phyloP scores from a whole-genome alignment of 2,888 invertebrate genomes.

The Catonia carolina region DNA sequence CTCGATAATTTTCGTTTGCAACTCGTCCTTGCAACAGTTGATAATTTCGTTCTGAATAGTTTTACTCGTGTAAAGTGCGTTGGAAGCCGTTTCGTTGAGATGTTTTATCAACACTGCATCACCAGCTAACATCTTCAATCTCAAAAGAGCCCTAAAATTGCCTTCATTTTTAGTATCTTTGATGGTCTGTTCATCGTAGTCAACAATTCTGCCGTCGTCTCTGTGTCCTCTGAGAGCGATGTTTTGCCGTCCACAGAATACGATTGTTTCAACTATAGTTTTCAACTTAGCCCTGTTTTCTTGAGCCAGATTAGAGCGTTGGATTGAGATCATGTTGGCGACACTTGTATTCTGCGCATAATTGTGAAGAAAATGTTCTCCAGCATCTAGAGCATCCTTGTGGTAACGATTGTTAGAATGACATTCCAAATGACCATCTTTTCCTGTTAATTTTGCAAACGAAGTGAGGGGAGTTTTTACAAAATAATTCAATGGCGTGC shows the following conservation, averaged over 20 bases:
- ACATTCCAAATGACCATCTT: slow-evolving; percentile 27
- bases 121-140: slow-evolving; percentile 33
- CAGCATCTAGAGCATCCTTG: slow-evolving; percentile 22
- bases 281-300: slow-evolving; percentile 29
- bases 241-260: slow-evolving; percentile 35
- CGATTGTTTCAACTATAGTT: slow-evolving; percentile 29
- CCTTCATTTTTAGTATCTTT: slow-evolving; percentile 24
- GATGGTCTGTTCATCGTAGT: background rate
- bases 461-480: slow-evolving; percentile 28
- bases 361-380: slow-evolving; percentile 21
- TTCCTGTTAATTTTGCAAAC: slow-evolving; percentile 30
- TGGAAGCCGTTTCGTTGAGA: slow-evolving; percentile 30
- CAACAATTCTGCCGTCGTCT: slow-evolving; percentile 27
- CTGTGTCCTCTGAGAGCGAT: slow-evolving; percentile 34
- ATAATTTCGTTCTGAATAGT: slow-evolving; percentile 37
- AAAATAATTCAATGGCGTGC: slow-evolving; percentile 25
- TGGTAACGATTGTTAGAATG: slow-evolving; percentile 27
- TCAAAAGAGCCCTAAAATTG: slow-evolving; percentile 33
- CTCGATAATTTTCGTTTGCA: slow-evolving; percentile 15
- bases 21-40: slow-evolving; percentile 33
- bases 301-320: slow-evolving; percentile 26
- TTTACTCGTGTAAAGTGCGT: slow-evolving; percentile 36
- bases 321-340: slow-evolving; percentile 23
- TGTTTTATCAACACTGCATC: slow-evolving; percentile 32
- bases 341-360: slow-evolving; percentile 15